phyloP scores from a whole-genome alignment of 2,113 vertebrate species.

The Guaruba guarouba region DNA sequence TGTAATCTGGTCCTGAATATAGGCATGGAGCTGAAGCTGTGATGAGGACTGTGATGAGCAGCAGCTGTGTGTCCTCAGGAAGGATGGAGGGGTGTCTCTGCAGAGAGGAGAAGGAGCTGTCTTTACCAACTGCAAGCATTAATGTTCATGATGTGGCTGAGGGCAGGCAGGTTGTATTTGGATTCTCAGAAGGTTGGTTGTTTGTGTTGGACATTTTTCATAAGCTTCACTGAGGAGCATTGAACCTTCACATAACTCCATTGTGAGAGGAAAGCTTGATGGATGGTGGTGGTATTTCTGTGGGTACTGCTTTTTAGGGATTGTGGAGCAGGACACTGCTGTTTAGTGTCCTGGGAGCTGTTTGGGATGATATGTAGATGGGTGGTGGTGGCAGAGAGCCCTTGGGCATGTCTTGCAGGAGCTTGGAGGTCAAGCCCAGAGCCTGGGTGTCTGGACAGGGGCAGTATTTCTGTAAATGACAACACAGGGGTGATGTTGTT shows the following conservation, averaged over 20 bases:
- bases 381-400: fast-evolving
- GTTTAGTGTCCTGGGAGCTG: background rate
- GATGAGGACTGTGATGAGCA: background rate
- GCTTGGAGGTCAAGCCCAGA: background rate
- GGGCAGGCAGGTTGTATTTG: background rate
- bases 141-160: background rate
- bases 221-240: background rate
- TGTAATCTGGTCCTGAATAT: background rate
- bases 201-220: background rate
- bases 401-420: background rate
- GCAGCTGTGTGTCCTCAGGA: background rate
- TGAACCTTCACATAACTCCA: background rate
- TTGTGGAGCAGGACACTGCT: background rate
- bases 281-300: background rate
- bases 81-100: background rate
- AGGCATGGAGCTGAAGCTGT: background rate
- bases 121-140: background rate
- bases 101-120: background rate
- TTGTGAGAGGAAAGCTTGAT: background rate
- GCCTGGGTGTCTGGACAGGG: background rate
- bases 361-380: background rate
- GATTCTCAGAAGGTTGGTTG: background rate
- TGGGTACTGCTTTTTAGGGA: background rate
- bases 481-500: background rate
- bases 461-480: background rate